Conservation (phyloP, 2,113 vertebrate species). For the Falcunculus frontatus region DNA sequence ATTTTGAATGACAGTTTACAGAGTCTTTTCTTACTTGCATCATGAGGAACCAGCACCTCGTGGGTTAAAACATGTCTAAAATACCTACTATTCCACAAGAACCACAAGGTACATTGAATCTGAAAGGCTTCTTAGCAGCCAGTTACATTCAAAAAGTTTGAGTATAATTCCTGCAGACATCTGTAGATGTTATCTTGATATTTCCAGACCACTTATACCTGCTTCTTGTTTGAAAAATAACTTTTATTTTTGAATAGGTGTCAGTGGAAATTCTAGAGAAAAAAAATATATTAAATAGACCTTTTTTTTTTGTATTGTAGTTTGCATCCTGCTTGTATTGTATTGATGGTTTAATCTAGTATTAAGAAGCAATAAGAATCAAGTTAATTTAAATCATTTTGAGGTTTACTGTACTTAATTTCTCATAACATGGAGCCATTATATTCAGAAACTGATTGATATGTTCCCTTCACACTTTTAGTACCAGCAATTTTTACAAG, state of each 20-base stretch:
- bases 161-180: background rate
- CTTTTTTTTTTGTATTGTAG: background rate
- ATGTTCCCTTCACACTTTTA: background rate
- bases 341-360: background rate
- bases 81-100: background rate
- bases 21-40: background rate
- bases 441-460: background rate
- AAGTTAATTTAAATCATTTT: background rate
- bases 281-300: background rate
- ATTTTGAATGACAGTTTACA: background rate
- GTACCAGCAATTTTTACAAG: background rate
- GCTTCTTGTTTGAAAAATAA: background rate
- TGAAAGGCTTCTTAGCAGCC: background rate
- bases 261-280: background rate
- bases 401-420: background rate
- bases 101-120: background rate
- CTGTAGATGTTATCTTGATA: background rate
- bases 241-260: background rate
- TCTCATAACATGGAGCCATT: background rate
- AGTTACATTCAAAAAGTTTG: background rate
- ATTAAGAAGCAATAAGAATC: background rate
- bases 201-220: background rate
- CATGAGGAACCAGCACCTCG: background rate
- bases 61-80: background rate
- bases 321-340: background rate